Conservation (phyloP, 2,113 vertebrate species). For the Pampusana beccarii region DNA sequence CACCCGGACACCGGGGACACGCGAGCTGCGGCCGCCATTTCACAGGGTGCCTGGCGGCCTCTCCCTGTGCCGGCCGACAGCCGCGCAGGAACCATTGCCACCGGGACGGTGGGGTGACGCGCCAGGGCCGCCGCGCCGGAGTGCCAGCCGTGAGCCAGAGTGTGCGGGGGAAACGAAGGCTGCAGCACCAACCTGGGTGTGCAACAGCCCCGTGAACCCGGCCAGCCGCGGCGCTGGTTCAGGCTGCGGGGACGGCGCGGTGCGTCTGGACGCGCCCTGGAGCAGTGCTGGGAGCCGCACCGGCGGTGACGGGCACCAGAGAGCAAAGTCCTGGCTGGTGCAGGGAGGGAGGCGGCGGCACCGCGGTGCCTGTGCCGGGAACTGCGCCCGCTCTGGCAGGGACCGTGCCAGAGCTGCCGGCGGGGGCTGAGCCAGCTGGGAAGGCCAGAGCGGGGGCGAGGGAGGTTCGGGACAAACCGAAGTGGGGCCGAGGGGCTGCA, state of each 20-base stretch:
- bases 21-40: accelerated
- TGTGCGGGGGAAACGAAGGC: accelerated
- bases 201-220: background rate
- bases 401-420: background rate
- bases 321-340: background rate
- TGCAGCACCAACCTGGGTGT: no score
- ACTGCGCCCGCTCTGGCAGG: background rate
- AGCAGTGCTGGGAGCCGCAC: background rate
- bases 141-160: accelerated
- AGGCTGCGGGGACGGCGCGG: accelerated
- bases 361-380: background rate
- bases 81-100: accelerated
- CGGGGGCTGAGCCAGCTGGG: background rate
- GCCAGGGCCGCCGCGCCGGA: accelerated
- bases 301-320: accelerated
- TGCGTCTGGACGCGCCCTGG: background rate
- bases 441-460: accelerated
- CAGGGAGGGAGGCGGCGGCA: background rate
- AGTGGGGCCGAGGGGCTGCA: background rate
- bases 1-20: background rate
- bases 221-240: accelerated
- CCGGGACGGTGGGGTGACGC: accelerated
- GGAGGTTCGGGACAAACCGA: background rate
- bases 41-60: background rate
- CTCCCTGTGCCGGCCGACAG: no score